Evolutionary conservation across 2,888 invertebrate genomes (phyloP), one percentile per base, ranked within the genome.

Genomic region (Eumerus sabulonum): DNA sequence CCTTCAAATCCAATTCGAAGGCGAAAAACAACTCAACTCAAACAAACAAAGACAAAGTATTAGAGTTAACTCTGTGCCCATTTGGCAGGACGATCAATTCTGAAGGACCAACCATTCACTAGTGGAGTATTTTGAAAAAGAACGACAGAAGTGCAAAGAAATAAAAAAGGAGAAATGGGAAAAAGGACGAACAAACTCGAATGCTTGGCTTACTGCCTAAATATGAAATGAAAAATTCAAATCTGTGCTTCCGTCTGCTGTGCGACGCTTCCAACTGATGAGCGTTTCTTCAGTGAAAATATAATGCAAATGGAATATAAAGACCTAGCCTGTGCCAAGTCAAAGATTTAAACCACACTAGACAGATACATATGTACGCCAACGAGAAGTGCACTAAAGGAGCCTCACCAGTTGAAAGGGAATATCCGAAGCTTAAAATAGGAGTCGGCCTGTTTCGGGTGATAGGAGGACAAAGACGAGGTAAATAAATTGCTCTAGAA

Each of bases 211-310:
- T 54, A 70, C 38, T 73, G 79, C 79, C 79, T 79, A 79, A 74
- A 73, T 79, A 64, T 73, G 73, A 73, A 68, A 79, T 73, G 79
- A 73, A 73, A 79, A 79, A 73, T 79, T 79, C 79, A 74, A 74
- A 79, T 79, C 63, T 54, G 53, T 47, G 35, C 60, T 48, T 53
- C 60, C 73, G 53, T 54, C 63, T 54, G 59, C 63, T 67, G 62
- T 11, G 13, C 48, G 12, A 11, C 12, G 47, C 27, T 7, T 14
- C 38, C 14, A 7, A 42, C 48, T 62, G 45, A 44, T 54, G 70
- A 45, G 54, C 40, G 35, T 56, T 62, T 27, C 56, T 59, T 59
- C 7, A 27, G 17, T 19, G 11, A 45, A 42, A 56, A 76, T 60
- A 77, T 72, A 77, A 72, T 77, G 72, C 50, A 71, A 70, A 66